Evolutionary conservation across 2,113 vertebrate genomes (phyloP).

Genomic region (Sciurus niger): DNA sequence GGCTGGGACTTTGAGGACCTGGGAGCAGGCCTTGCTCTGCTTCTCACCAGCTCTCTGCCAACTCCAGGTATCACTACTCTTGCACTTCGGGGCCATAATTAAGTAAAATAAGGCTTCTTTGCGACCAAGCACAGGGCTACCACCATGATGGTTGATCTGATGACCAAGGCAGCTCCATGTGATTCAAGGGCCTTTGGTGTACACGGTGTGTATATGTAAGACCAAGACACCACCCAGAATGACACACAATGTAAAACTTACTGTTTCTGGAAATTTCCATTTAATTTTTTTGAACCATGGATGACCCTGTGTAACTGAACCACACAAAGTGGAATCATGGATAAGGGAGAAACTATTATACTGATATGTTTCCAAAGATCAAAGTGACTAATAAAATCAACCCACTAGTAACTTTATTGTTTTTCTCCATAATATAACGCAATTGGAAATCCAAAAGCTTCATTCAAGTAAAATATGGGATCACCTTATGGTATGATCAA

Average conservation of each 20-base stretch:
- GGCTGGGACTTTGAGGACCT: too few relatives aligned
- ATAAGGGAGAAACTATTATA: too few relatives aligned
- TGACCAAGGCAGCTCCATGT: background rate
- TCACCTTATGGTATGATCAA: background rate
- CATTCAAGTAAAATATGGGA: background rate
- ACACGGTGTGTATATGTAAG: background rate
- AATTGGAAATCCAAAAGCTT: background rate
- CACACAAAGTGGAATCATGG: background rate
- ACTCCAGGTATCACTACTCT: too few relatives aligned
- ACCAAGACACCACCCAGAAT: background rate
- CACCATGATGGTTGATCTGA: background rate
- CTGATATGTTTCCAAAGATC: background rate
- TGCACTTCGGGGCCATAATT: background rate
- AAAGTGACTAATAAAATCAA: background rate
- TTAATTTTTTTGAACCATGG: background rate
- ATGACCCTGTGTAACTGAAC: background rate
- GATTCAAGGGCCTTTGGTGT: background rate
- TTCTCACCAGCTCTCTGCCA: too few relatives aligned
- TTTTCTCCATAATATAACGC: background rate
- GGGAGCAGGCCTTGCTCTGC: too few relatives aligned
- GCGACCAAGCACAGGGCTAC: background rate
- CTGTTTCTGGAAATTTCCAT: background rate
- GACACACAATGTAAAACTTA: background rate
- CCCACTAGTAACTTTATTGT: background rate
- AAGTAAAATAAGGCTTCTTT: background rate